phyloP scores from a whole-genome alignment of 2,888 invertebrate genomes.

The Acanthosoma haemorrhoidale region DNA sequence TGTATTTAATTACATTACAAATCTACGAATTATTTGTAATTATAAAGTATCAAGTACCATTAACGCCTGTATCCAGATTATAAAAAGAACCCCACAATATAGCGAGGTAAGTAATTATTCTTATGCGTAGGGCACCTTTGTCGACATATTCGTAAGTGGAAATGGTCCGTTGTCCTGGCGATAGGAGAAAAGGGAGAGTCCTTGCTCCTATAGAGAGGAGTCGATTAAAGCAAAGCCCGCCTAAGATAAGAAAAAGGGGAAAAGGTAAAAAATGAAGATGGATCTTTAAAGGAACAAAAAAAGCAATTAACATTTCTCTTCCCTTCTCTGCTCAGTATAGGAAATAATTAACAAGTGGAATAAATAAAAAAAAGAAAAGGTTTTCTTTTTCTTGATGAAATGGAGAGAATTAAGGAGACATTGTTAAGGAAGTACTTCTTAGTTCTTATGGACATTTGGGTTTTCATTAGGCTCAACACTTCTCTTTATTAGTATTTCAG shows the following conservation, averaged over 20 bases:
- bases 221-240: slow-evolving; percentile 40
- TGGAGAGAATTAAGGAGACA: slow-evolving; percentile 39
- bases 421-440: slow-evolving; percentile 38
- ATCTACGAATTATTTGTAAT: too few species aligned
- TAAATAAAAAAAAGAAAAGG: slow-evolving; percentile 37
- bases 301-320: slow-evolving; percentile 42
- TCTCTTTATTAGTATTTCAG: slow-evolving; percentile 27
- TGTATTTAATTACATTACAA: too few species aligned
- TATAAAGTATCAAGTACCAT: too few species aligned
- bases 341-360: slow-evolving; percentile 42
- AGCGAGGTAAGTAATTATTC: too few species aligned
- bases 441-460: slow-evolving; percentile 39
- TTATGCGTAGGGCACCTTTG: too few species aligned
- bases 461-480: slow-evolving; percentile 35
- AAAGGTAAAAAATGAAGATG: slow-evolving; percentile 41
- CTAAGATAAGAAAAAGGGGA: slow-evolving; percentile 33
- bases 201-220: slow-evolving; percentile 37
- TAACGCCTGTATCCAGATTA: too few species aligned
- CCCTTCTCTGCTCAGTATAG: slow-evolving; percentile 40
- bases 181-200: background rate
- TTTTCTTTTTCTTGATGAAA: slow-evolving; percentile 39
- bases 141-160: background rate
- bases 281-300: slow-evolving; percentile 40
- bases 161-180: background rate
- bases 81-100: too few species aligned